Evolutionary conservation across 2,888 invertebrate genomes (phyloP).

Genomic region (Synergus gifuensis): DNA sequence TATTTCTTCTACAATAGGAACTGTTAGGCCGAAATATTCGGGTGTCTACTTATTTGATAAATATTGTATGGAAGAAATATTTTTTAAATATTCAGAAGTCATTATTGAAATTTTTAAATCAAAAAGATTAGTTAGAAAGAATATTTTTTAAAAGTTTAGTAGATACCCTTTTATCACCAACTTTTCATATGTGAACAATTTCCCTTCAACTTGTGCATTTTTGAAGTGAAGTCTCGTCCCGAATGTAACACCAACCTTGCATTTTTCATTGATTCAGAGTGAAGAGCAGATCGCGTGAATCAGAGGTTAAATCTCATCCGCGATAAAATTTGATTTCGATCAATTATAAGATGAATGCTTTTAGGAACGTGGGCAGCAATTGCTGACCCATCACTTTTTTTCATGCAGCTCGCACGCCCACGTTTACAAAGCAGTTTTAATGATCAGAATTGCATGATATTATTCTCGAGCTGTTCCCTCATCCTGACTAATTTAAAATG

Average conservation of each 20-base stretch:
- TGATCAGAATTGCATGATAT: constrained; percentile 5
- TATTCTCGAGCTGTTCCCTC: background rate
- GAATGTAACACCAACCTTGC: background rate
- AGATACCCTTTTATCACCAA: background rate
- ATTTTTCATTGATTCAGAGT: constrained; percentile 2
- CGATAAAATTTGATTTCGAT: constrained; percentile 23
- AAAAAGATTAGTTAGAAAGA: too few relatives aligned
- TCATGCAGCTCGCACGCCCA: constrained; percentile 13
- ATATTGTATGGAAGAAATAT: too few relatives aligned
- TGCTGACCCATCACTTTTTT: constrained; percentile 15
- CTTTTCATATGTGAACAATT: background rate
- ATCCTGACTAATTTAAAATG: constrained; percentile 19
- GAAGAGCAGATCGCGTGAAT: background rate
- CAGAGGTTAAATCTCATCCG: constrained; percentile 12
- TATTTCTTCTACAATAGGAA: background rate
- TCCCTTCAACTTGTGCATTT: background rate
- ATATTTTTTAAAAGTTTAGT: background rate
- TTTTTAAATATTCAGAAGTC: too few relatives aligned
- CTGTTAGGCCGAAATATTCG: too few relatives aligned
- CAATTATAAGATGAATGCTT: constrained; percentile 25
- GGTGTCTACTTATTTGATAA: too few relatives aligned
- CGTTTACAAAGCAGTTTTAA: background rate
- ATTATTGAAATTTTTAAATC: too few relatives aligned
- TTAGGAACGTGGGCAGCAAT: constrained; percentile 11
- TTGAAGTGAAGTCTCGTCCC: background rate